Percentiles rank a stretch among this genome's conserved stretches.
Conservation (phyloP, 2,797 vertebrate genomes). For the Danio albolineatus region DNA sequence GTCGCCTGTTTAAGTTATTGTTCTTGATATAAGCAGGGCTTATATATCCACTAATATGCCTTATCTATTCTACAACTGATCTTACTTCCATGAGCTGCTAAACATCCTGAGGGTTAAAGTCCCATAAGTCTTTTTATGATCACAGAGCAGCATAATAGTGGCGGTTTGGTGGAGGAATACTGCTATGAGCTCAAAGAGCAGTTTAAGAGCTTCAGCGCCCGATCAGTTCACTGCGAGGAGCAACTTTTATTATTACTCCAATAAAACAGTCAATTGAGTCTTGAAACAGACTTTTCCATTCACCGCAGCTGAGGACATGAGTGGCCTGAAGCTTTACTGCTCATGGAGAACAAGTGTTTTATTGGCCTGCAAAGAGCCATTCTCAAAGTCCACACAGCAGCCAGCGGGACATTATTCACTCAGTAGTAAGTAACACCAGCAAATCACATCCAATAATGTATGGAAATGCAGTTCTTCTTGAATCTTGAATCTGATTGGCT, state of each 20-base stretch:
- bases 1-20: too few relatives aligned
- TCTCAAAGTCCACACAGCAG: background rate
- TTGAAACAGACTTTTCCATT: slow-evolving; percentile 9
- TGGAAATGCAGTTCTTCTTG: background rate
- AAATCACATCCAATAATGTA: slow-evolving; percentile 9
- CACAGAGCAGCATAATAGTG: background rate
- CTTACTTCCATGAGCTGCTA: background rate
- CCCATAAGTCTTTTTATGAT: background rate
- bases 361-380: slow-evolving; percentile 11
- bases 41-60: background rate
- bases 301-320: background rate
- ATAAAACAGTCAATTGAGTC: slow-evolving; percentile 39
- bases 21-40: too few relatives aligned
- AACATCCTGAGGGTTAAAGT: slow-evolving; percentile 11
- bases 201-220: background rate
- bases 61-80: background rate
- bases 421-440: background rate
- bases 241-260: slow-evolving; percentile 26
- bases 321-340: slow-evolving; percentile 24
- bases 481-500: too few relatives aligned
- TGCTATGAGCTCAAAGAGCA: slow-evolving; percentile 7
- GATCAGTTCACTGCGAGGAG: slow-evolving; percentile 3
- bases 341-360: slow-evolving; percentile 27
- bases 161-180: background rate
- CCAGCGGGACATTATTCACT: background rate